These are phyloP conservation scores for Micrastur ruficollis DNA, from an alignment of 2,797 vertebrate species.

Conservation along the genomic window DNA sequence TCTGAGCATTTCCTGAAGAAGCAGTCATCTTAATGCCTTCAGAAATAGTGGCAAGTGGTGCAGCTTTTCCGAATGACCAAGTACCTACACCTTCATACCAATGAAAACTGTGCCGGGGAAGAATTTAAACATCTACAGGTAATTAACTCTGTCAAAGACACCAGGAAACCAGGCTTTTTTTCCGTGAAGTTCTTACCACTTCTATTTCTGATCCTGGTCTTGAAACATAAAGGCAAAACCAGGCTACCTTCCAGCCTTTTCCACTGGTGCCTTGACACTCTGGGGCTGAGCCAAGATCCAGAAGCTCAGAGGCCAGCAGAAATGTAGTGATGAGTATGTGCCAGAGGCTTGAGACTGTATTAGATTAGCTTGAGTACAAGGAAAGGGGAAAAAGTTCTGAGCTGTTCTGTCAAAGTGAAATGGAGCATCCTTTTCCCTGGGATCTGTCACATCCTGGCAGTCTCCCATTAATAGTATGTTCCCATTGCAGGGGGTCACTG, in stretches of 20 bases:
- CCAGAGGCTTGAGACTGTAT: not conserved
- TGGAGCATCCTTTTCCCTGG: not conserved
- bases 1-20: not conserved
- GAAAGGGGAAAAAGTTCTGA: not conserved
- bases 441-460: not conserved
- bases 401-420: not conserved
- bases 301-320: not conserved
- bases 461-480: not conserved
- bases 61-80: not conserved
- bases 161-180: not conserved
- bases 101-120: not conserved
- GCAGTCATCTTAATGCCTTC: not conserved
- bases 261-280: not conserved
- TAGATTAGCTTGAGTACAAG: not conserved
- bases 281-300: slow-evolving; percentile 6
- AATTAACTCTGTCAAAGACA: not conserved
- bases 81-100: not conserved
- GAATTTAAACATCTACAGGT: not conserved
- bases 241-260: slow-evolving; percentile 8
- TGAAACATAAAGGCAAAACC: slow-evolving; percentile 3
- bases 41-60: not conserved
- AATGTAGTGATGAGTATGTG: not conserved
- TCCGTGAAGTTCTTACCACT: not conserved
- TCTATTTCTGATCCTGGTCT: slow-evolving; percentile 20
- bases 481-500: not conserved